These are phyloP conservation scores for Sciurus vulgaris DNA, from an alignment of 2,797 vertebrate species.

Conservation along the genomic window DNA sequence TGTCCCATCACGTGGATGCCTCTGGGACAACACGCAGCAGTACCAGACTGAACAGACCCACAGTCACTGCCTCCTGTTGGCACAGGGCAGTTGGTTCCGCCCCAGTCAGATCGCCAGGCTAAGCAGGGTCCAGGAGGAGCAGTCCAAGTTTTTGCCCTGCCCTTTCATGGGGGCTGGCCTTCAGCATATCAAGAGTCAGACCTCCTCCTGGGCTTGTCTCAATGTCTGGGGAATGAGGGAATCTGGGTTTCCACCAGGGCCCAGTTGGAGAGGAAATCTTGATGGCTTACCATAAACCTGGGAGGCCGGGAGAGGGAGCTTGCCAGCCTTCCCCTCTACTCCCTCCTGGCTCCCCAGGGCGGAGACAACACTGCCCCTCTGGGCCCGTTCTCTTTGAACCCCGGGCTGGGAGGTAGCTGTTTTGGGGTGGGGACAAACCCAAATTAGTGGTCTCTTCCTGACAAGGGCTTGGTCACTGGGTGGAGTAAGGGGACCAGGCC, in stretches of 20 bases:
- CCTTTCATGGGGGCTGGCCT: background rate
- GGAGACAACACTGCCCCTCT: background rate
- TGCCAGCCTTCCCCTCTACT: too few species aligned
- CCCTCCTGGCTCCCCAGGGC: background rate
- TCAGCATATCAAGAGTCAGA: background rate
- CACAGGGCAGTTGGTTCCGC: background rate
- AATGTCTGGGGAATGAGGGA: background rate
- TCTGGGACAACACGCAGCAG: background rate
- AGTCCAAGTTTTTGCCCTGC: background rate
- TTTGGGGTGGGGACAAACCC: background rate
- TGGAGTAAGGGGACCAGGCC: background rate
- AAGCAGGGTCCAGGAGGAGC: background rate
- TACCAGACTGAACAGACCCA: background rate
- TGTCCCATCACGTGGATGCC: background rate
- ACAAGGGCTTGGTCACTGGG: background rate
- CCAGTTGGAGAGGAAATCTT: background rate
- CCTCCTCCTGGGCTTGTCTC: background rate
- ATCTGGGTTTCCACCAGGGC: background rate
- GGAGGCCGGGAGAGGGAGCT: background rate
- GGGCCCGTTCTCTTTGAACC: background rate
- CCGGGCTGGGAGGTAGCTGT: background rate
- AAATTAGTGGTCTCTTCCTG: background rate
- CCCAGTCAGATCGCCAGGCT: background rate
- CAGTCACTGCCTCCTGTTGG: background rate
- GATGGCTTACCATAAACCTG: background rate